Base-by-base conservation (phyloP, 2,888 invertebrate species). In the Phyllotreta cruciferae region DNA sequence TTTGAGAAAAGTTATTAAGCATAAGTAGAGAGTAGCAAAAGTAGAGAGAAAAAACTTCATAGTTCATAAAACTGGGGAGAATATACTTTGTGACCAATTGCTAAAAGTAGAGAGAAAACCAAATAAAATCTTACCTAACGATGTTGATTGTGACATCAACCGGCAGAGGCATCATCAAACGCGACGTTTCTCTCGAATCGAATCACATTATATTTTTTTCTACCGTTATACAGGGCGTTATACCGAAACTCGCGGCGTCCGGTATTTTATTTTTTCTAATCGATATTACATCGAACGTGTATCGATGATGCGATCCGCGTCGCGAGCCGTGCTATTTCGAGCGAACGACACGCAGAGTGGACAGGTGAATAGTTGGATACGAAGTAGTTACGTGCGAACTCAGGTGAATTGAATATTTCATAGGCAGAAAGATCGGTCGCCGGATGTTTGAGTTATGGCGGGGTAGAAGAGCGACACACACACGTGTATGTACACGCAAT, bases 61-160 rank as follows among this genome's bases (percentile, higher is more conserved):
- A n/a, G n/a, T n/a, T n/a, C n/a, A n/a, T n/a, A n/a, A n/a, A n/a
- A n/a, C n/a, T n/a, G n/a, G n/a, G n/a, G n/a, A n/a, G n/a, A n/a
- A n/a, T n/a, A n/a, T n/a, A n/a, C n/a, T n/a, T n/a, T n/a, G n/a
- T n/a, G n/a, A n/a, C n/a, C n/a, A n/a, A n/a, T n/a, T n/a, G n/a
- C n/a, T n/a, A 41, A n/a, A 41, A 10, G 41, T 41, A 4, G 1
- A 41, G 24, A 24, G 24, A 24, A 24, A 24, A 24, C 24, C 24
- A 3, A 3, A 3, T 41, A 41, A 41, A 5, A 11, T 60, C 77
- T 77, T 81, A 86, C 86, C 86, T 85, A 82, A 85, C 83, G 78
- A 85, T 83, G 82, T 86, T 85, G 75, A 85, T 85, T 79, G 86
- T 81, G 75, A 86, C 83, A 81, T 85, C 86, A 71, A 85, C 85